Base-by-base conservation (phyloP, 1,140 invertebrate species). In the Chlorops oryzae region DNA sequence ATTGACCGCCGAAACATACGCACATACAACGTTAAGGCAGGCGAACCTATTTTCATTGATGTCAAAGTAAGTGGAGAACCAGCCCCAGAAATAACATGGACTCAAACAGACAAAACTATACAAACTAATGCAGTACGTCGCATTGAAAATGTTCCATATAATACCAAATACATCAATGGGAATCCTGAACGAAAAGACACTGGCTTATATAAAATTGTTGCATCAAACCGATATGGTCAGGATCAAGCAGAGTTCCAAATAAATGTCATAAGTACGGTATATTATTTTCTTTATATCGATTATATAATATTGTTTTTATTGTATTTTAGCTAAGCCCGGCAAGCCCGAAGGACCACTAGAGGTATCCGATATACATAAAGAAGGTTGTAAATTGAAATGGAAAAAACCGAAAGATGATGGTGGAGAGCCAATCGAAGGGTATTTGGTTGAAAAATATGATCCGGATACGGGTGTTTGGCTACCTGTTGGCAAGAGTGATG, bases 341-440 rank as follows among this genome's bases (percentile, higher is more conserved):
- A 87, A 88, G 64, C 96, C 96, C 1, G 90, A 96, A 77, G 95
- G 94, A 37, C 96, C 95, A 7, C 72, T 98, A 3, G 92, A 96
- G 70, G 91, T 98, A n/a, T 87, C 88, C 2, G 92, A 97, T 64
- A 82, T 98, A 38, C 81, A 90, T 77, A 96, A 95, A 59, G 92
- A 98, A 57, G 90, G 90, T 27, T 95, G 92, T 74, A 96, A 88
- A 47, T 79, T 99, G 3, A 92, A 92, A 67, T 99, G 96, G 96
- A 96, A 96, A 69, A 87, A 90, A 73, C 94, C 95, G 1, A 96
- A 93, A 66, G 96, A 99, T 72, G 95, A 98, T 72, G 96, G 96
- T 50, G 96, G 96, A 9, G 87, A 94, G 67, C 92, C 92, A 3
- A 86, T 98, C 57, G 91, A 94, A 62, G 86, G 84, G 27, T 99